phyloP scores from a whole-genome alignment of 2,113 vertebrate species.

The Hoplias malabaricus region DNA sequence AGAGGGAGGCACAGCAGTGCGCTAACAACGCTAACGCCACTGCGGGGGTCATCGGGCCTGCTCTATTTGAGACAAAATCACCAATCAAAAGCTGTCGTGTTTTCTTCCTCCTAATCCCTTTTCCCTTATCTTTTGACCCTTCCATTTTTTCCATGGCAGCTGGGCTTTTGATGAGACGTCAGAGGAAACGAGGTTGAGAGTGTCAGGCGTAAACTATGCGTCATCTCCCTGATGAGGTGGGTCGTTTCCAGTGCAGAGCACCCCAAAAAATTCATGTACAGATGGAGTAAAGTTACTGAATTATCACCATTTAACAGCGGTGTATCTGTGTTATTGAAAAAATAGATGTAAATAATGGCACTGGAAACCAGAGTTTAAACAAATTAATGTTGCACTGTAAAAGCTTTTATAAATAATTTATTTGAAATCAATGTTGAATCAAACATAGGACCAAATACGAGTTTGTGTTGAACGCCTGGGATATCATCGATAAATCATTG shows the following conservation, averaged over 20 bases:
- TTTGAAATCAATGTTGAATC: too few species aligned
- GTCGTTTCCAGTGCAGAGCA: not conserved
- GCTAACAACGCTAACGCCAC: constrained; percentile 63
- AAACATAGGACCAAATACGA: too few species aligned
- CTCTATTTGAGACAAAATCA: constrained; percentile 53
- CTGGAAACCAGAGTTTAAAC: too few species aligned
- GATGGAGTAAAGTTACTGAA: too few species aligned
- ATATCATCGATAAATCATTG: too few species aligned
- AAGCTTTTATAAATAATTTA: too few species aligned
- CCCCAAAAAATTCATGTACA: not conserved
- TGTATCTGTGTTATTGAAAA: too few species aligned
- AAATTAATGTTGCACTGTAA: too few species aligned
- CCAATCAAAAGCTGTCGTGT: not conserved
- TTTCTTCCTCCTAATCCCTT: not conserved
- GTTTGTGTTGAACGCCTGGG: too few species aligned
- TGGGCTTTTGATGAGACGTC: not conserved
- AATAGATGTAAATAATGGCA: too few species aligned
- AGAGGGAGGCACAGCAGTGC: not conserved
- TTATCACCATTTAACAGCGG: too few species aligned
- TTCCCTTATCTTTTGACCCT: constrained; percentile 65
- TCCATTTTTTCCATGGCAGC: constrained; percentile 38
- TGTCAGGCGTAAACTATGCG: not conserved
- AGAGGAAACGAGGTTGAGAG: constrained; percentile 8
- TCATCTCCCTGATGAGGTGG: constrained; percentile 22
- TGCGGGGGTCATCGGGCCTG: constrained; percentile 48